Conservation (phyloP, 2,888 invertebrate genomes). For the Chymomyza caudatula region DNA sequence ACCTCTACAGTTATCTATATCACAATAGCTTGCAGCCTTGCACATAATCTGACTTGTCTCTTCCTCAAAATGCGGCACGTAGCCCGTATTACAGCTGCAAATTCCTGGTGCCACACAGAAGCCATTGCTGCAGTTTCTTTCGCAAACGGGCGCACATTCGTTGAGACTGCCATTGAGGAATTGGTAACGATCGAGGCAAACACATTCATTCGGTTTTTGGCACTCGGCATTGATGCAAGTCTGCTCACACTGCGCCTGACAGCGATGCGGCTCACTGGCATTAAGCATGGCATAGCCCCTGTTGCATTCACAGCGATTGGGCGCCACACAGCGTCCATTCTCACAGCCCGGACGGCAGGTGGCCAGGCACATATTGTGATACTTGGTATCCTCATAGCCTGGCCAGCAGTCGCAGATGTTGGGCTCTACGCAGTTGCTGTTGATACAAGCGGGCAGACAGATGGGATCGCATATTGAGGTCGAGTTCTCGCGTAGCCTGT, state of each 20-base stretch:
- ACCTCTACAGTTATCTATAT: conserved; percentile 52
- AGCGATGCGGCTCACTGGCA: conserved; percentile 63
- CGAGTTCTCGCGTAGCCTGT: conserved; percentile 58
- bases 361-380: conserved; percentile 64
- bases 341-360: conserved; percentile 72
- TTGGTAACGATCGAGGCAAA: conserved; percentile 78
- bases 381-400: conserved; percentile 73
- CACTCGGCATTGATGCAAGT: conserved; percentile 78
- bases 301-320: conserved; percentile 79
- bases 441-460: conserved; percentile 75
- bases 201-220: conserved; percentile 80
- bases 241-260: conserved; percentile 62
- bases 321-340: conserved; percentile 78
- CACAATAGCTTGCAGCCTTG: conserved; percentile 34
- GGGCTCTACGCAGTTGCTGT: conserved; percentile 78
- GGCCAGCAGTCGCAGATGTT: conserved; percentile 71
- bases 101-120: conserved; percentile 68
- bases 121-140: conserved; percentile 70
- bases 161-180: conserved; percentile 58
- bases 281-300: conserved; percentile 71
- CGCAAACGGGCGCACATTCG: conserved; percentile 74
- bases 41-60: conserved; percentile 43
- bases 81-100: conserved; percentile 81
- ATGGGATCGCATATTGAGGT: conserved; percentile 72
- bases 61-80: conserved; percentile 33